Evolutionary conservation across 2,888 invertebrate genomes (phyloP), one percentile per base, ranked within the genome.

Genomic region (Creontiades dilutus): DNA sequence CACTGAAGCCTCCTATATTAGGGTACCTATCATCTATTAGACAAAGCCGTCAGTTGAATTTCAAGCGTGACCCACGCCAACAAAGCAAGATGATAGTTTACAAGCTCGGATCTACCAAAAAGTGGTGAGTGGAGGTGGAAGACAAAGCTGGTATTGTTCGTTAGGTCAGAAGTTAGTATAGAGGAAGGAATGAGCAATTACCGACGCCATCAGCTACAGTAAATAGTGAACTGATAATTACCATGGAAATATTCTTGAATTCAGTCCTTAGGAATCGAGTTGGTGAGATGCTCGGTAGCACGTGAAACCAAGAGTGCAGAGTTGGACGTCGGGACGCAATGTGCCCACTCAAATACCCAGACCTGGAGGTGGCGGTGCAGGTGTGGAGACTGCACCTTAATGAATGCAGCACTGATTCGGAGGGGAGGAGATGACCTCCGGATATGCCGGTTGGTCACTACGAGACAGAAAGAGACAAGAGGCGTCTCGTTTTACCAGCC

Each of bases 61-160:
- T 57, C 57, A 57, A 57, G 57, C n/a, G 57, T 57, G 57, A n/a
- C 57, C 57, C 57, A 16, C 57, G 57, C 57, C 57, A 57, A 57
- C 57, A 57, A 57, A 57, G 57, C 57, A n/a, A 37, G 37, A 37
- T 37, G 37, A 7, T 37, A 37, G 37, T 37, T 37, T 7, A 37
- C 37, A 4, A 37, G 37, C 3, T 37, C 7, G 37, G 37, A 37
- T 37, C 7, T 37, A 37, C 37, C 37, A 37, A 2, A 37, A 37
- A 37, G 7, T 37, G 37, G 37, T 37, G 37, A 37, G 37, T 37
- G 37, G 37, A 37, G 37, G 37, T n/a, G n/a, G n/a, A n/a, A 37
- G 3, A 37, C 37, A 37, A 37, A 37, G 7, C 37, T 4, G 37
- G 37, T 37, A 37, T 37, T 37, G 37, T 37, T 37, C 2, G 37